A percentile compares a stretch with the other conserved stretches of the same genome.
phyloP scores from a whole-genome alignment of 2,797 vertebrate species.

The Morus bassanus region DNA sequence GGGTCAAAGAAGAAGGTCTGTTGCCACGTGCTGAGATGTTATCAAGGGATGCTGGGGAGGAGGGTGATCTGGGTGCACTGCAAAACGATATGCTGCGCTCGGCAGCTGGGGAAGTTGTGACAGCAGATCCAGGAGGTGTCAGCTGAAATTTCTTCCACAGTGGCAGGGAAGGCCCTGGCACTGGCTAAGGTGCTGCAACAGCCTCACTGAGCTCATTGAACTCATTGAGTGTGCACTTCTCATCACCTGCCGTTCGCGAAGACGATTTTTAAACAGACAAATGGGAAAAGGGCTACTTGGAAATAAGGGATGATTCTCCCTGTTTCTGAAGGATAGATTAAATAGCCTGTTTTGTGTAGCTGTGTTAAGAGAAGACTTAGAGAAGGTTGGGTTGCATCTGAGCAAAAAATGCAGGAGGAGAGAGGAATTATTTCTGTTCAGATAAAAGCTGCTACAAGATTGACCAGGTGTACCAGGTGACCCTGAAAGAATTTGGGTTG shows the following conservation, averaged over 20 bases:
- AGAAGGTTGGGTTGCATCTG: neutral
- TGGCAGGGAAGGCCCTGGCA: neutral
- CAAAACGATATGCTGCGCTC: rapidly evolving
- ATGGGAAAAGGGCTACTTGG: neutral
- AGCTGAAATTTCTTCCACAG: rapidly evolving
- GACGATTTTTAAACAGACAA: neutral
- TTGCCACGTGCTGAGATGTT: neutral
- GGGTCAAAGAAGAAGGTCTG: neutral
- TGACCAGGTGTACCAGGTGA: neutral
- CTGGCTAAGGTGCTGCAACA: neutral
- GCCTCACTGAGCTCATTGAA: neutral
- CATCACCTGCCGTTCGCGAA: neutral
- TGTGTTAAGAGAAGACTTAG: neutral
- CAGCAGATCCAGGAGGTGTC: neutral
- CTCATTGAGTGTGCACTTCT: neutral
- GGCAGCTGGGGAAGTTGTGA: rapidly evolving
- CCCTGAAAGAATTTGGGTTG: neutral
- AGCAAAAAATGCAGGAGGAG: neutral
- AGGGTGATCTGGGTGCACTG: neutral
- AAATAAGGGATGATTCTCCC: neutral
- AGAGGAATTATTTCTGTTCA: neutral
- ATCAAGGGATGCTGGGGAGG: neutral
- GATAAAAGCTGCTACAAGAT: neutral
- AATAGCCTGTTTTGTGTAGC: neutral
- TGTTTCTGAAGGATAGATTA: neutral